phyloP scores from a whole-genome alignment of 1,140 invertebrate genomes.

The Antheraea pernyi region DNA sequence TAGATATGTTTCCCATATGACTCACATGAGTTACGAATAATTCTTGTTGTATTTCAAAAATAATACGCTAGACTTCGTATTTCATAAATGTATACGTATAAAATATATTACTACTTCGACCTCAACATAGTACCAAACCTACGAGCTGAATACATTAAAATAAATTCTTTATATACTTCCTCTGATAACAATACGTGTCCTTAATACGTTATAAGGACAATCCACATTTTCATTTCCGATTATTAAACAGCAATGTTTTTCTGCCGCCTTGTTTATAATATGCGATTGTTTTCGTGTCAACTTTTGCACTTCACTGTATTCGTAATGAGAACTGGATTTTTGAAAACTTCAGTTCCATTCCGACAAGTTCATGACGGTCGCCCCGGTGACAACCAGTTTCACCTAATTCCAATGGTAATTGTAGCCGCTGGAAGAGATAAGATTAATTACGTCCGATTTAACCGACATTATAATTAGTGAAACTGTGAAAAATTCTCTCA shows the following conservation, averaged over 20 bases:
- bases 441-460: constrained; percentile 54
- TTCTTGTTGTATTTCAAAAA: too few relatives aligned
- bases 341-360: constrained; percentile 44
- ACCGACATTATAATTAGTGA: constrained; percentile 49
- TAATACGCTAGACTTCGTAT: too few relatives aligned
- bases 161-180: not conserved
- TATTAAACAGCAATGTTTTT: constrained; percentile 40
- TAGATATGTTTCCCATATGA: too few relatives aligned
- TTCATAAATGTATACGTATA: too few relatives aligned
- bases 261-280: constrained; percentile 58
- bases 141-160: constrained; percentile 11
- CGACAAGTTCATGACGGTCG: constrained; percentile 29
- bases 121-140: constrained; percentile 15
- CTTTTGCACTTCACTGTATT: constrained; percentile 72
- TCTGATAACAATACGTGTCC: constrained; percentile 30
- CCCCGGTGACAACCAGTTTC: constrained; percentile 40
- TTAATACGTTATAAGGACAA: constrained; percentile 41
- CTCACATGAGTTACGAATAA: too few relatives aligned
- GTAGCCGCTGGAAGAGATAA: constrained; percentile 48
- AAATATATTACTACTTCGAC: not conserved
- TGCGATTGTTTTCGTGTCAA: constrained; percentile 67
- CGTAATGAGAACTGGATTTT: constrained; percentile 52
- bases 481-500: constrained; percentile 15
- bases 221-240: constrained; percentile 32
- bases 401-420: constrained; percentile 68